phyloP scores from a whole-genome alignment of 2,797 vertebrate species.

The Decapterus maruadsi region DNA sequence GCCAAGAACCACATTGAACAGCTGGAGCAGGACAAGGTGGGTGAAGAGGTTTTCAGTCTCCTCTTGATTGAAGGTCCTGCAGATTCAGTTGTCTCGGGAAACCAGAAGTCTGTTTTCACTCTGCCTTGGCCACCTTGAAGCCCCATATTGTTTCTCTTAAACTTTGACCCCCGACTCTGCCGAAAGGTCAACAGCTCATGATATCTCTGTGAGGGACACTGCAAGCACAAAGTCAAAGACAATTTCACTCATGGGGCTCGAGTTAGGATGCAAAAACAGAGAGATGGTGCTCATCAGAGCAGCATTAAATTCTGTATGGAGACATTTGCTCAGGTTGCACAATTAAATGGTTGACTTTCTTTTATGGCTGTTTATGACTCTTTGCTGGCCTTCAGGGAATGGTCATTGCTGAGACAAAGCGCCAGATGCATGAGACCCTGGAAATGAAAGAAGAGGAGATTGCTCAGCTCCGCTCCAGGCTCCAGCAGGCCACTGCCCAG shows the following conservation, averaged over 20 bases:
- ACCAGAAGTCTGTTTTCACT: slow-evolving; percentile 47
- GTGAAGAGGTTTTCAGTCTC: slow-evolving; percentile 33
- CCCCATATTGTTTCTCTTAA: slow-evolving; percentile 66
- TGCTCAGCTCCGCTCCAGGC: slow-evolving; percentile 88
- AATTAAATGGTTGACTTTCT: slow-evolving; percentile 13
- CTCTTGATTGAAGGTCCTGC: slow-evolving; percentile 33
- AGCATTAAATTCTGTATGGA: slow-evolving; percentile 1
- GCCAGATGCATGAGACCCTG: slow-evolving; percentile 97
- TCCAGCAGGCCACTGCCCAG: slow-evolving; percentile 88
- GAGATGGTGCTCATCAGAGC: slow-evolving; percentile 1
- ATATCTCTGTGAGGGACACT: slow-evolving; percentile 61
- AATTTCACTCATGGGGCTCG: slow-evolving; percentile 24
- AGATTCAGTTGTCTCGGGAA: slow-evolving; percentile 33
- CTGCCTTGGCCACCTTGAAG: slow-evolving; percentile 31
- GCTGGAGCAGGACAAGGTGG: slow-evolving; percentile 99
- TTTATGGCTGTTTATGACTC: not conserved
- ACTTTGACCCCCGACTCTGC: slow-evolving; percentile 65
- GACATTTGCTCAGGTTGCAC: not conserved
- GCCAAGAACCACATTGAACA: slow-evolving; percentile 98
- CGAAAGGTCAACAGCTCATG: slow-evolving; percentile 48
- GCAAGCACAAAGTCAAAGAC: slow-evolving; percentile 42
- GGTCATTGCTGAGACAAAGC: slow-evolving; percentile 98
- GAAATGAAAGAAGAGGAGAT: slow-evolving; percentile 98
- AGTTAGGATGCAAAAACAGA: slow-evolving; percentile 30
- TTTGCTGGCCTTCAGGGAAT: slow-evolving; percentile 88